Evolutionary conservation across 2,888 invertebrate species (phyloP).

Genomic region (Megaustenia siamemsis): DNA sequence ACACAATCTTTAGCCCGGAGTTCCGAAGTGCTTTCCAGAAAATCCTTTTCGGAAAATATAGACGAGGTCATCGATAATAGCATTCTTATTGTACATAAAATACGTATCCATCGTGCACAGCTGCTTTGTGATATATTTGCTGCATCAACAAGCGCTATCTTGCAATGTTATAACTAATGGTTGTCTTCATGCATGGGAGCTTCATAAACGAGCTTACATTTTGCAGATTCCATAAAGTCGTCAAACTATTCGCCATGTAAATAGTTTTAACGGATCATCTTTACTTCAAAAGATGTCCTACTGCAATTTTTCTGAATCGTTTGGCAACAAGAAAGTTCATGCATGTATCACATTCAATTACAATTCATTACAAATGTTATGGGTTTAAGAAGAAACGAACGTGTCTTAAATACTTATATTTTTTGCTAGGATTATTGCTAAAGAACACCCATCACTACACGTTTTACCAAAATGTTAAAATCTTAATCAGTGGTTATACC

Average conservation of each 20-base stretch:
- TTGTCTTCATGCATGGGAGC: background rate
- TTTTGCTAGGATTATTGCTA: too few relatives aligned
- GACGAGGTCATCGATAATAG: slow-evolving; percentile 48
- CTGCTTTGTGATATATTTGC: background rate
- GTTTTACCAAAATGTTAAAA: too few relatives aligned
- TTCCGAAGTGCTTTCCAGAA: slow-evolving; percentile 93
- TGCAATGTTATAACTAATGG: background rate
- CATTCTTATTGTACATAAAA: slow-evolving; percentile 16
- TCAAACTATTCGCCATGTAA: background rate
- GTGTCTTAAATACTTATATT: too few relatives aligned
- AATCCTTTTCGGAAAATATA: slow-evolving; percentile 83
- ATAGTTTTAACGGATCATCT: background rate
- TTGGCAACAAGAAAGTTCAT: background rate
- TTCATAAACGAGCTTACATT: background rate
- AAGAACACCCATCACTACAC: too few relatives aligned
- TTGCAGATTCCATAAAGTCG: background rate
- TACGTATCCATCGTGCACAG: background rate
- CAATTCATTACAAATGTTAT: too few relatives aligned
- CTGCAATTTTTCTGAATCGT: too few relatives aligned
- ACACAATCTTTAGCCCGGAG: slow-evolving; percentile 95
- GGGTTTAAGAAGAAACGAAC: too few relatives aligned
- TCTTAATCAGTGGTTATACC: too few relatives aligned
- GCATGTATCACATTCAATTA: background rate
- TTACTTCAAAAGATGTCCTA: background rate
- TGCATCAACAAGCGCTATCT: background rate